phyloP scores from a whole-genome alignment of 2,113 vertebrate species.

The Turdus rufiventris region DNA sequence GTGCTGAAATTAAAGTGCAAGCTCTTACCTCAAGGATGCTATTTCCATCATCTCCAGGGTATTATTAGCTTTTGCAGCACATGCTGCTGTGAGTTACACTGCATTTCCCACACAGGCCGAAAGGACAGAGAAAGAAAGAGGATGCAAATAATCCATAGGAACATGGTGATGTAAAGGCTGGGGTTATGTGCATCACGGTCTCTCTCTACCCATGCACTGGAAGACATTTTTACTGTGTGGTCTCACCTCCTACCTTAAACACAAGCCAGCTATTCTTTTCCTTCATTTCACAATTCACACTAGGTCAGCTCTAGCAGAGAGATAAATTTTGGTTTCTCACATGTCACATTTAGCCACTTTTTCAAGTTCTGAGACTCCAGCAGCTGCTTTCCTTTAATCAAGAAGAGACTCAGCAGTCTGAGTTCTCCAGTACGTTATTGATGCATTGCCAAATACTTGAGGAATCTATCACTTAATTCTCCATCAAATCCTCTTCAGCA shows the following conservation, averaged over 20 bases:
- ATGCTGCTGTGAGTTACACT: background rate
- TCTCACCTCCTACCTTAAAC: conserved; percentile 13
- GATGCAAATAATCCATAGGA: background rate
- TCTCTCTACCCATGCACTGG: background rate
- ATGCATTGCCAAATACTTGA: conserved; percentile 27
- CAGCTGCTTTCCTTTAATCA: conserved; percentile 49
- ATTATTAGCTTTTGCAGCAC: conserved; percentile 39
- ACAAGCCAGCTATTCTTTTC: conserved; percentile 8
- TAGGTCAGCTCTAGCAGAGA: conserved; percentile 27
- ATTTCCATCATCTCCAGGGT: conserved; percentile 42
- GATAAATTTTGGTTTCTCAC: conserved; percentile 18
- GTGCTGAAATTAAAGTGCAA: conserved; percentile 48
- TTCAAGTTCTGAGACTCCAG: conserved; percentile 23
- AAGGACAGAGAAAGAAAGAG: conserved; percentile 24
- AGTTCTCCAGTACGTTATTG: background rate
- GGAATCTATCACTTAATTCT: conserved; percentile 27
- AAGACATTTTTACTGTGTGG: background rate
- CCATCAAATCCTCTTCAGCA: background rate
- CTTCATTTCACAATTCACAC: conserved; percentile 23
- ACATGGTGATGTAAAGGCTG: background rate
- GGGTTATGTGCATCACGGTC: background rate
- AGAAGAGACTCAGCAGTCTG: background rate
- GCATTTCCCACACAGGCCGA: conserved; percentile 17
- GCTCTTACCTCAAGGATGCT: conserved; percentile 38
- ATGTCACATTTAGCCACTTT: conserved; percentile 18